A percentile compares a stretch with the other conserved stretches of the same genome.
Conservation (phyloP, 2,888 invertebrate species). For the Slavum lentiscoides region DNA sequence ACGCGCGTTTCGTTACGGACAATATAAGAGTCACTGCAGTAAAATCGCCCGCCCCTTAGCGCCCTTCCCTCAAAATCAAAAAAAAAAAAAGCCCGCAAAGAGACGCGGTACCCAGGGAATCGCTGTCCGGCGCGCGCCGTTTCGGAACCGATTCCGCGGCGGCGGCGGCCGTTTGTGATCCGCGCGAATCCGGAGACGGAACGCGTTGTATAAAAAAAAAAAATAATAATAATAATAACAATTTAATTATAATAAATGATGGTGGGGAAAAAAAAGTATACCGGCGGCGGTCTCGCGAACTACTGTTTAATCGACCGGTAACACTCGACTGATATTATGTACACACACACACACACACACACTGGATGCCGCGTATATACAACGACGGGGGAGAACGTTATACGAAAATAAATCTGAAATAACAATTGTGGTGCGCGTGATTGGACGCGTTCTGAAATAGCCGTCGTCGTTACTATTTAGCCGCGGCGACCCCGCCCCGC, state of each 20-base stretch:
- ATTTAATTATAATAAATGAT: neutral
- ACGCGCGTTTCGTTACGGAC: too few species aligned
- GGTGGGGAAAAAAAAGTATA: neutral
- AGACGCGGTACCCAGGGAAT: too few species aligned
- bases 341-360: neutral
- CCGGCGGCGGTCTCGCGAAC: slow-evolving; percentile 11
- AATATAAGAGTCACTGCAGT: too few species aligned
- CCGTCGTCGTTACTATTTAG: slow-evolving; percentile 47
- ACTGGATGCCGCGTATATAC: neutral
- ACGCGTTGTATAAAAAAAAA: too few species aligned
- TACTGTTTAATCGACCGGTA: neutral
- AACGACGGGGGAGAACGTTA: neutral
- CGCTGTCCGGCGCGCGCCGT: too few species aligned
- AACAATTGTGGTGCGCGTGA: slow-evolving; percentile 26
- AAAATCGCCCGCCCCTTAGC: too few species aligned
- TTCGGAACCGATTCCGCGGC: too few species aligned
- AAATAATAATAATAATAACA: too few species aligned
- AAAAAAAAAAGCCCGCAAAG: too few species aligned
- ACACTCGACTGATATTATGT: neutral
- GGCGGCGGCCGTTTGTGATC: too few species aligned
- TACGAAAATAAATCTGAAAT: slow-evolving; percentile 50
- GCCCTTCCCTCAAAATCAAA: too few species aligned
- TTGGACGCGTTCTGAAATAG: slow-evolving; percentile 45
- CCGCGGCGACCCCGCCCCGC: slow-evolving; percentile 26
- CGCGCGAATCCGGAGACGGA: too few species aligned